Evolutionary conservation across 2,113 vertebrate species (phyloP).

Genomic region (Nannospalax galili): DNA sequence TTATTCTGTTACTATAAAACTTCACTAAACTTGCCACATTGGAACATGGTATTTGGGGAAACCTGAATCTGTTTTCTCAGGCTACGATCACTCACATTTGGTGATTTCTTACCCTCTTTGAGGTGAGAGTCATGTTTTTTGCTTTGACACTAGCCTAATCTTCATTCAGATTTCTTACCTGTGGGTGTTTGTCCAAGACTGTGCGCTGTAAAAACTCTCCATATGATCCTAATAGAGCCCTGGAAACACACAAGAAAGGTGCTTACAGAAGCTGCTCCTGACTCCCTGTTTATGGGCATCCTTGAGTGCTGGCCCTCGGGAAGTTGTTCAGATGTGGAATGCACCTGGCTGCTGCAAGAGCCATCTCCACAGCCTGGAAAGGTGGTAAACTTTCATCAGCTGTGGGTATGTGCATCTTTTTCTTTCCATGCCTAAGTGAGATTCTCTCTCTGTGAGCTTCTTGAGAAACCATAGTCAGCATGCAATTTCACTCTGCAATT

Average conservation of each 20-base stretch:
- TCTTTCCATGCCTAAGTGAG: not conserved
- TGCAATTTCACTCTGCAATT: fast-evolving
- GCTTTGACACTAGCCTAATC: not conserved
- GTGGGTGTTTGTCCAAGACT: not conserved
- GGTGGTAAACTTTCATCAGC: not conserved
- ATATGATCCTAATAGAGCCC: not conserved
- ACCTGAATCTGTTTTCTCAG: not conserved
- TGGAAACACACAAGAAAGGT: not conserved
- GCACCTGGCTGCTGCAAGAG: fast-evolving
- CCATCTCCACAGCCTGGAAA: not conserved
- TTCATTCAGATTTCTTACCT: not conserved
- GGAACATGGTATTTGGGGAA: not conserved
- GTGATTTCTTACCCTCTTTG: not conserved
- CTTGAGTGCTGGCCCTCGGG: not conserved
- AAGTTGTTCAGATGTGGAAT: not conserved
- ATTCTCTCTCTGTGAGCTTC: not conserved
- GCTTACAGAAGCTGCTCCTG: slow-evolving; percentile 50
- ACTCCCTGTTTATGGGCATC: slow-evolving; percentile 39
- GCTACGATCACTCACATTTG: too few species aligned
- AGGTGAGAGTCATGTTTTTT: too few species aligned
- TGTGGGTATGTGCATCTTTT: fast-evolving
- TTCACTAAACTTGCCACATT: not conserved
- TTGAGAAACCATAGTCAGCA: not conserved
- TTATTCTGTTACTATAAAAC: not conserved
- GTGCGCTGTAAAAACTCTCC: not conserved